phyloP scores from a whole-genome alignment of 2,888 invertebrate species.

The Spisula subtruncata region DNA sequence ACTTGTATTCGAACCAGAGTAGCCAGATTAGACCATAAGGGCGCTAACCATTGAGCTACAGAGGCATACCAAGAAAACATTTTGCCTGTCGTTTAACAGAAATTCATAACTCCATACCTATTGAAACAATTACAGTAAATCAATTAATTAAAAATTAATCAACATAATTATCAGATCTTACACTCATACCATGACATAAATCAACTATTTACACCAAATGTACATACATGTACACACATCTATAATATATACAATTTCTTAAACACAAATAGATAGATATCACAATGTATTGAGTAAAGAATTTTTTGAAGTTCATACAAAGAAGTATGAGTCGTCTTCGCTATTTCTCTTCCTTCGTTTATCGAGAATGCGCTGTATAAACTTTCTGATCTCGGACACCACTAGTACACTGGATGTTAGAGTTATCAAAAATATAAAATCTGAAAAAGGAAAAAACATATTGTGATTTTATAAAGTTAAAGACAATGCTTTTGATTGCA shows the following conservation, averaged over 20 bases:
- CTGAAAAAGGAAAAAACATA: slow-evolving; percentile 89
- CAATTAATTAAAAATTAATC: background rate
- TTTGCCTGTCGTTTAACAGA: too few species aligned
- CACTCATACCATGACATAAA: background rate
- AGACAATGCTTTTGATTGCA: too few species aligned
- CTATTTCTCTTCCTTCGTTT: slow-evolving; percentile 50
- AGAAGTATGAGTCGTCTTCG: slow-evolving; percentile 56
- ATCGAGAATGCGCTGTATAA: slow-evolving; percentile 88
- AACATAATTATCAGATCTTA: background rate
- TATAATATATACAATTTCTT: background rate
- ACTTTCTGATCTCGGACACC: slow-evolving; percentile 97
- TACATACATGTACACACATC: background rate
- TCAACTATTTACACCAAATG: background rate
- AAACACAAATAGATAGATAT: background rate
- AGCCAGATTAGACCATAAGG: too few species aligned
- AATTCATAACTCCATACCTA: too few species aligned
- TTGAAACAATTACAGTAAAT: too few species aligned
- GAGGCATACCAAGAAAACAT: too few species aligned
- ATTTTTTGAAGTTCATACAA: slow-evolving; percentile 59
- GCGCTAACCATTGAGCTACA: too few species aligned
- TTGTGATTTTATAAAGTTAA: too few species aligned
- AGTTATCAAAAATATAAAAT: slow-evolving; percentile 95
- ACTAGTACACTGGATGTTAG: slow-evolving; percentile 99
- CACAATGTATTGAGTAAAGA: background rate
- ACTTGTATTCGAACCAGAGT: too few species aligned